Conservation (phyloP, 2,113 vertebrate genomes). For the Gymnogyps californianus region DNA sequence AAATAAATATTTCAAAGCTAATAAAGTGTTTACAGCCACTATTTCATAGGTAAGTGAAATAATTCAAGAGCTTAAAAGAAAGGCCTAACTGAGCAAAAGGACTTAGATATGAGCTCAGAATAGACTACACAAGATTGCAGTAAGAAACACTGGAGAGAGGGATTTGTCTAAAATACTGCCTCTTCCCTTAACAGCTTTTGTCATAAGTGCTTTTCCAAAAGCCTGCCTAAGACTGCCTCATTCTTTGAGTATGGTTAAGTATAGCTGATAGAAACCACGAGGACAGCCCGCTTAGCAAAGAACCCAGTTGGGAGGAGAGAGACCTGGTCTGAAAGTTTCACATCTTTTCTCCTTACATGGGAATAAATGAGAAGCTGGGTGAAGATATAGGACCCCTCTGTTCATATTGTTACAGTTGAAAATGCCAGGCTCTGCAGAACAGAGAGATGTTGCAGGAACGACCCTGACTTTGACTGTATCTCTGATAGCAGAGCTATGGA, state of each 20-base stretch:
- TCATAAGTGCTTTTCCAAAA: neutral
- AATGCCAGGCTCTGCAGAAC: neutral
- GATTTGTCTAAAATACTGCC: neutral
- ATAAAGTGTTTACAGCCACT: neutral
- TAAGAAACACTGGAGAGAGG: neutral
- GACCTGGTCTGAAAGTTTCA: neutral
- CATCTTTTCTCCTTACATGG: neutral
- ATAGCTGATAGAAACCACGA: neutral
- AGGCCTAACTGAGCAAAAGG: neutral
- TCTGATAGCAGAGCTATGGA: neutral
- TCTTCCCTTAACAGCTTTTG: neutral
- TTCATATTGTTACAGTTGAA: neutral
- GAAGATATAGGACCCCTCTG: neutral
- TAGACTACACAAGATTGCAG: neutral
- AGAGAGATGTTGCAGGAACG: neutral
- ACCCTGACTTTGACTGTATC: neutral
- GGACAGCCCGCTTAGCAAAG: neutral
- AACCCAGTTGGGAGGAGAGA: neutral
- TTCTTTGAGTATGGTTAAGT: neutral
- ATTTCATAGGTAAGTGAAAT: neutral
- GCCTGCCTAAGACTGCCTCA: fast-evolving
- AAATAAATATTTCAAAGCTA: neutral
- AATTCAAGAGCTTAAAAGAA: neutral
- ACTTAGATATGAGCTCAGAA: neutral
- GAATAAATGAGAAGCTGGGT: neutral